Conservation (phyloP, 2,888 invertebrate genomes). For the Pseudococcus longispinus region DNA sequence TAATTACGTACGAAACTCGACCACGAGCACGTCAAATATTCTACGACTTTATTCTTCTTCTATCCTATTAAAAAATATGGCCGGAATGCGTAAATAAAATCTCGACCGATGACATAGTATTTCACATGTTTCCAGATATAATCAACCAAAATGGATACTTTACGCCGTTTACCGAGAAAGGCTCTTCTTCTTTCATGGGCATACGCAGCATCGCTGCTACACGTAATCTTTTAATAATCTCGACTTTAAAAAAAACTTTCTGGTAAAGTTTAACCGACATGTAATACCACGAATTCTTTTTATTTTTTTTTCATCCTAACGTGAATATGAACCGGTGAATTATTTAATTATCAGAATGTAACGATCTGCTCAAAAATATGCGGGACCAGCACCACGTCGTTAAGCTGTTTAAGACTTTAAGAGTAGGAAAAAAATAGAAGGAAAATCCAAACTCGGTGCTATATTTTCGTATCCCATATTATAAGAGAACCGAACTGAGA, state of each 20-base stretch:
- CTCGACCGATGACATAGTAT: not conserved
- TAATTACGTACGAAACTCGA: not conserved
- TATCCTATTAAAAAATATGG: not conserved
- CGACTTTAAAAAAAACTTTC: constrained; percentile 1
- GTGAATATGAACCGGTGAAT: constrained; percentile 4
- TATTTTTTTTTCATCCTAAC: not conserved
- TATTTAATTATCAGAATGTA: constrained; percentile 45
- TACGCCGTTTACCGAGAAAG: not conserved
- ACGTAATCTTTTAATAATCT: not conserved
- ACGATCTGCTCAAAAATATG: constrained; percentile 36
- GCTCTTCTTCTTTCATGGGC: not conserved
- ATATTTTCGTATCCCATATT: not conserved
- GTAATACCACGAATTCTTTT: constrained; percentile 13
- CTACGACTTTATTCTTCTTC: not conserved
- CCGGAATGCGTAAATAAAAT: constrained; percentile 34
- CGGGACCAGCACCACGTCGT: constrained; percentile 37
- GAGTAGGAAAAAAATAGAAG: not conserved
- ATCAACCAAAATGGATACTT: not conserved
- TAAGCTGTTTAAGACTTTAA: not conserved
- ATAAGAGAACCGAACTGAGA: not conserved
- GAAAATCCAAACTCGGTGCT: not conserved
- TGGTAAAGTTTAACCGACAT: constrained; percentile 18
- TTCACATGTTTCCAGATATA: constrained; percentile 23
- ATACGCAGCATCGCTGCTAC: not conserved
- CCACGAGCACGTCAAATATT: not conserved